Evolutionary conservation across 2,113 vertebrate genomes (phyloP), one percentile per base, ranked within the genome.

Genomic region (Semnornis frantzii): DNA sequence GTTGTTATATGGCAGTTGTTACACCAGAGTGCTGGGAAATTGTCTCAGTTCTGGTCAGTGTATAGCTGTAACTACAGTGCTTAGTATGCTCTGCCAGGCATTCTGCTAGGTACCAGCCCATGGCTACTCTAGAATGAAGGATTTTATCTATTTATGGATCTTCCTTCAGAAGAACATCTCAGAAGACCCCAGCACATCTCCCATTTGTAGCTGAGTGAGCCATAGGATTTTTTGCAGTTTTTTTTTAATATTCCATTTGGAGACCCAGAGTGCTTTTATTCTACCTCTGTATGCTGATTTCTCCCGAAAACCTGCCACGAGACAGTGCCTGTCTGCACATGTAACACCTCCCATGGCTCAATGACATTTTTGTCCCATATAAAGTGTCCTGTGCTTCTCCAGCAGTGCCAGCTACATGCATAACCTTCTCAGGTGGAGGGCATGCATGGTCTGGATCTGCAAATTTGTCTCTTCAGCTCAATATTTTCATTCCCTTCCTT

Each of bases 41-140:
- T 7, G 24, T 64, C 37, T 48, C 77, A 39, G n/a, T 39, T 39
- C 50, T 78, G 74, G 20, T 25, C 37, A 75, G 18, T 0, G 2
- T 11, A 10, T 8, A 85, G 52, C 57, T 75, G 42, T 15, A 46
- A 52, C 55, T 19, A 4, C 0, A 4, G 25, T n/a, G 20, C 37
- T 55, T 21, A 9, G 24, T 0, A 0, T 25, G 42, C 30, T 0
- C 0, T n/a, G 62, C 15, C 1, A 1, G 18, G 20, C 15, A 39
- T 31, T 39, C 63, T 65, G 28, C 52, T 52, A 31, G 39, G 19
- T 23, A 42, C 27, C 25, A 74, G 34, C 16, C 57, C 74, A 39
- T 0, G 0, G 7, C 42, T 60, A 48, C 37, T 39, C 48, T 75
- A 0, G 0, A 16, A 12, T 5, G 6, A 60, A 28, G 11, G 6